Conservation (phyloP, 2,888 invertebrate genomes). For the Cataglyphis albicans region DNA sequence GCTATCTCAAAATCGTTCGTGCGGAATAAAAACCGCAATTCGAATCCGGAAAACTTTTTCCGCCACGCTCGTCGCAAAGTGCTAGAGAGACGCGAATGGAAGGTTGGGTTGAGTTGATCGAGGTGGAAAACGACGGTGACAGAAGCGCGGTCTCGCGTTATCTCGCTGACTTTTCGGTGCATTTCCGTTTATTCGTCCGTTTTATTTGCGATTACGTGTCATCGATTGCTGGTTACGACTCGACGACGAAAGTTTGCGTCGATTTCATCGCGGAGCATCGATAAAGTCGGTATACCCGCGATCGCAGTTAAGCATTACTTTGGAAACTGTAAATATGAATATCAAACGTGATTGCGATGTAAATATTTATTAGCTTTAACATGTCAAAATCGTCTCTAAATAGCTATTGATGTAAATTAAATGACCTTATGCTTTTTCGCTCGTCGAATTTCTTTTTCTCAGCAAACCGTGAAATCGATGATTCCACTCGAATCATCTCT, state of each 20-base stretch:
- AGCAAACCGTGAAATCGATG: neutral
- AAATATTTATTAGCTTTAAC: slow-evolving; percentile 1
- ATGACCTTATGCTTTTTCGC: neutral
- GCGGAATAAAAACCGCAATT: slow-evolving; percentile 64
- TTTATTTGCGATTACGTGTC: slow-evolving; percentile 56
- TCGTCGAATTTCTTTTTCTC: slow-evolving; percentile 2
- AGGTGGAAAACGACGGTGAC: slow-evolving; percentile 6
- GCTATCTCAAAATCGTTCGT: slow-evolving; percentile 61
- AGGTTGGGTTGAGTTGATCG: slow-evolving; percentile 11
- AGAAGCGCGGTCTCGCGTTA: slow-evolving; percentile 41
- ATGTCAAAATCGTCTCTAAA: neutral
- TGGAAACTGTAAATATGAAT: neutral
- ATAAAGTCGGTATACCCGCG: neutral
- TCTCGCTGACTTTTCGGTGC: slow-evolving; percentile 46
- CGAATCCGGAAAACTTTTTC: slow-evolving; percentile 64
- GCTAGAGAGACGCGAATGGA: neutral
- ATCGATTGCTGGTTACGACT: slow-evolving; percentile 25
- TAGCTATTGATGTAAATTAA: neutral
- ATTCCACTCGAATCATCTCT: slow-evolving; percentile 11
- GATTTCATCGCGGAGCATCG: neutral
- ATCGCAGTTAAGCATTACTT: neutral
- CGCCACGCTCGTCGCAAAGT: slow-evolving; percentile 11
- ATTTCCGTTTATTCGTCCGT: slow-evolving; percentile 43
- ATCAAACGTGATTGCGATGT: neutral
- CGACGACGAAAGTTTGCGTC: neutral